These are phyloP conservation scores for Nasonovia ribisnigri DNA, from an alignment of 2,888 invertebrate genomes.

Conservation along the genomic window DNA sequence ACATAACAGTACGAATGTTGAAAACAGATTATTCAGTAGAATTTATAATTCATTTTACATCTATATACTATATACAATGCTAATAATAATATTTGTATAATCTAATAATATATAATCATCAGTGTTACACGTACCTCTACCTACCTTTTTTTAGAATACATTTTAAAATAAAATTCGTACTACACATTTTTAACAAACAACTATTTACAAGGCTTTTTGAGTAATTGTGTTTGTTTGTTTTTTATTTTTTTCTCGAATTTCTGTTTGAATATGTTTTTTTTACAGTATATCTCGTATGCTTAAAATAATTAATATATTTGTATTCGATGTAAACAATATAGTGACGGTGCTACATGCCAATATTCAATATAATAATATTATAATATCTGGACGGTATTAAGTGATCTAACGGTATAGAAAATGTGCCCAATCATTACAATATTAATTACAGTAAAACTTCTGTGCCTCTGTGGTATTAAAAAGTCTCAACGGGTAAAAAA, in stretches of 20 bases:
- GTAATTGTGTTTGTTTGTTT: background rate
- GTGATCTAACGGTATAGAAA: background rate
- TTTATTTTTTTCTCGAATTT: background rate
- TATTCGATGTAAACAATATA: background rate
- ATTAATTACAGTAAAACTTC: background rate
- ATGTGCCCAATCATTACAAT: background rate
- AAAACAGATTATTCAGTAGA: slow-evolving; percentile 45
- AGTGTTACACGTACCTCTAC: background rate
- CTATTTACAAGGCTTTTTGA: background rate
- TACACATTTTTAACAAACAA: background rate
- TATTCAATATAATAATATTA: background rate
- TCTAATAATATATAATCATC: background rate
- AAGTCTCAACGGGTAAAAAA: background rate
- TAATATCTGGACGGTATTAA: background rate
- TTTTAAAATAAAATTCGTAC: background rate
- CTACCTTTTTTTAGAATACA: background rate
- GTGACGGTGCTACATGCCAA: background rate
- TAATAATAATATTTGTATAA: slow-evolving; percentile 4
- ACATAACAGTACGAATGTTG: slow-evolving; percentile 27
- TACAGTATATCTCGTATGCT: background rate
- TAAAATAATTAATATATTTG: background rate
- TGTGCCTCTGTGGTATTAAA: background rate
- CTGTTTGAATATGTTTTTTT: background rate
- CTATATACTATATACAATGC: background rate
- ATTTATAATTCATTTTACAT: slow-evolving; percentile 44